Percentiles rank a stretch among this genome's conserved stretches.
phyloP scores from a whole-genome alignment of 2,113 vertebrate species.

The Megaceryle maxima region DNA sequence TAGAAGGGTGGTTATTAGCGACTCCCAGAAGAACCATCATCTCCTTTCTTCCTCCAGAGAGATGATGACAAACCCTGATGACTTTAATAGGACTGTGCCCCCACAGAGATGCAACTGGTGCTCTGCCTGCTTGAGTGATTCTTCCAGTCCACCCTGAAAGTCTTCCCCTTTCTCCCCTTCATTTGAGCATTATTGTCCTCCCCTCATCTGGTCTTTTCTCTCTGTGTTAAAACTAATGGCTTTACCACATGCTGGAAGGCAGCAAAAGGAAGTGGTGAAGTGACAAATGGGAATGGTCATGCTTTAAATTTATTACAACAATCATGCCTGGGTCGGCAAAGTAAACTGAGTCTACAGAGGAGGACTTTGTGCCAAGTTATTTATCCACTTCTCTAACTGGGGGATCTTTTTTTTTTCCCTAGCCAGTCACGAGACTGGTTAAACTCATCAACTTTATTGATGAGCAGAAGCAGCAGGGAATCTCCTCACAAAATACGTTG shows the following conservation, averaged over 20 bases:
- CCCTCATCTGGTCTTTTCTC: not conserved
- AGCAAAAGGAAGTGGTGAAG: slow-evolving; percentile 62
- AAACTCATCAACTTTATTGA: slow-evolving; percentile 57
- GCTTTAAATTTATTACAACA: slow-evolving; percentile 65
- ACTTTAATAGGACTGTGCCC: not conserved
- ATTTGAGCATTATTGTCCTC: not conserved
- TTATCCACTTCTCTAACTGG: slow-evolving; percentile 51
- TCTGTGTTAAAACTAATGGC: not conserved
- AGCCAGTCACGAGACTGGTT: slow-evolving; percentile 35
- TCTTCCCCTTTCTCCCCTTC: not conserved
- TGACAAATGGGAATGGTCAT: slow-evolving; percentile 64
- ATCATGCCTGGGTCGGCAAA: slow-evolving; percentile 32
- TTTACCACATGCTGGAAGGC: slow-evolving; percentile 48
- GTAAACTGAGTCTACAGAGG: slow-evolving; percentile 68
- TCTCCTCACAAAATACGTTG: slow-evolving; percentile 51
- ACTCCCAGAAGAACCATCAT: not conserved
- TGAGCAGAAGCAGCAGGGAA: slow-evolving; percentile 44
- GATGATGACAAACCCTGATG: not conserved
- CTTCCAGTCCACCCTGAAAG: not conserved
- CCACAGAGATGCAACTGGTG: accelerated
- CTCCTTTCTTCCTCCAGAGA: not conserved
- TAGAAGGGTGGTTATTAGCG: not conserved
- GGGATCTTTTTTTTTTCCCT: slow-evolving; percentile 7
- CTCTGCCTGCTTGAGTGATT: not conserved
- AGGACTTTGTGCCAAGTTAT: slow-evolving; percentile 60